Conservation (phyloP, 2,888 invertebrate genomes). For the Lymantria monacha region DNA sequence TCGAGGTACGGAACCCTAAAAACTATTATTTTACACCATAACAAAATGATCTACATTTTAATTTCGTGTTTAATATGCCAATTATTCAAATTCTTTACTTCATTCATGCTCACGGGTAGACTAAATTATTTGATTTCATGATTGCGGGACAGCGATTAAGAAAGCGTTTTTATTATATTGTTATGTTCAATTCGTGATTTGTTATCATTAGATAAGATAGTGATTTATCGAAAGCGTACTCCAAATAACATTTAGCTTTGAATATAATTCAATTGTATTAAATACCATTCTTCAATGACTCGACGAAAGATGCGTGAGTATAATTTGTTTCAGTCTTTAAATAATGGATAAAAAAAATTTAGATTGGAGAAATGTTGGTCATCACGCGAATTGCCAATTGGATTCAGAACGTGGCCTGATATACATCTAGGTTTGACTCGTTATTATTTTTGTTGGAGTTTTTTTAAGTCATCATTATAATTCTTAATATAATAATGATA, state of each 20-base stretch:
- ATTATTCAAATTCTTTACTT: too few relatives aligned
- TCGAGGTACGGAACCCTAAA: too few relatives aligned
- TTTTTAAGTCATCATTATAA: neutral
- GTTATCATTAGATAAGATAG: neutral
- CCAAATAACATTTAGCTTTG: neutral
- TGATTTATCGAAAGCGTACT: neutral
- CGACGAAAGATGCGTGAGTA: slow-evolving; percentile 1
- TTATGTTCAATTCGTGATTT: neutral
- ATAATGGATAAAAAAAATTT: neutral
- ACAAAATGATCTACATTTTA: too few relatives aligned
- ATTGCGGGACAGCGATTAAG: too few relatives aligned
- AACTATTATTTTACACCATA: too few relatives aligned
- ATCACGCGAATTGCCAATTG: slow-evolving; percentile 4
- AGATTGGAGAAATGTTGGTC: slow-evolving; percentile 2
- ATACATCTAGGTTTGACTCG: neutral
- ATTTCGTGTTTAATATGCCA: too few relatives aligned
- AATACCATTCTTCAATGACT: neutral
- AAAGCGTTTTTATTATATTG: too few relatives aligned
- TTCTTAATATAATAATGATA: too few relatives aligned
- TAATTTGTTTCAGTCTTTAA: neutral
- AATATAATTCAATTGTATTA: neutral
- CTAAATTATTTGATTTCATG: too few relatives aligned
- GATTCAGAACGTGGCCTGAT: neutral
- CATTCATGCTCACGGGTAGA: too few relatives aligned
- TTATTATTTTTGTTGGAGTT: neutral